A percentile compares a stretch with the other conserved stretches of the same genome.
Conservation (phyloP, 2,797 vertebrate species). For the Mormyrus hasselquistii region DNA sequence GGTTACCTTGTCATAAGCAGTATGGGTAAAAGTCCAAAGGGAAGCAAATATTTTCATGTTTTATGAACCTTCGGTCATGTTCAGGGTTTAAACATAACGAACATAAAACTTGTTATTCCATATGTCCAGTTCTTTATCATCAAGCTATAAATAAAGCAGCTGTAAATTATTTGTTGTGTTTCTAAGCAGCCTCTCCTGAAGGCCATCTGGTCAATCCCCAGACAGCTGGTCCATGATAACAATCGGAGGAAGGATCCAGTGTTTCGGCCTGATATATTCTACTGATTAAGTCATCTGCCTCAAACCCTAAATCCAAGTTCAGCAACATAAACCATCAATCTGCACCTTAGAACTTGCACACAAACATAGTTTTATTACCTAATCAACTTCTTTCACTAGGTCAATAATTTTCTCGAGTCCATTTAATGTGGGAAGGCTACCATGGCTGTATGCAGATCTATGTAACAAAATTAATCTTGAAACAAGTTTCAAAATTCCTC, state of each 20-base stretch:
- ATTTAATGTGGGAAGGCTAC: neutral
- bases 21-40: neutral
- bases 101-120: constrained; percentile 4
- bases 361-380: neutral
- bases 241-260: neutral
- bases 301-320: neutral
- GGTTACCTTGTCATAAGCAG: neutral
- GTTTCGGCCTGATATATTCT: neutral
- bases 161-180: neutral
- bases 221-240: neutral
- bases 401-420: neutral
- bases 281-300: neutral
- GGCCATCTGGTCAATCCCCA: neutral
- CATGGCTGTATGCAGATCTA: neutral
- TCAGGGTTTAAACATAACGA: neutral
- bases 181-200: neutral
- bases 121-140: neutral
- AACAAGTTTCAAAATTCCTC: neutral
- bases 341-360: neutral
- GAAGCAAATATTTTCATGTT: neutral
- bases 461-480: neutral
- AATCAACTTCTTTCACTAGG: neutral
- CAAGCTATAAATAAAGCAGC: neutral
- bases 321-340: neutral
- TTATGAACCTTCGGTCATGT: neutral